Percentiles rank a stretch among this genome's conserved stretches.
Conservation (phyloP, 2,113 vertebrate genomes). For the Synchiropus splendidus region DNA sequence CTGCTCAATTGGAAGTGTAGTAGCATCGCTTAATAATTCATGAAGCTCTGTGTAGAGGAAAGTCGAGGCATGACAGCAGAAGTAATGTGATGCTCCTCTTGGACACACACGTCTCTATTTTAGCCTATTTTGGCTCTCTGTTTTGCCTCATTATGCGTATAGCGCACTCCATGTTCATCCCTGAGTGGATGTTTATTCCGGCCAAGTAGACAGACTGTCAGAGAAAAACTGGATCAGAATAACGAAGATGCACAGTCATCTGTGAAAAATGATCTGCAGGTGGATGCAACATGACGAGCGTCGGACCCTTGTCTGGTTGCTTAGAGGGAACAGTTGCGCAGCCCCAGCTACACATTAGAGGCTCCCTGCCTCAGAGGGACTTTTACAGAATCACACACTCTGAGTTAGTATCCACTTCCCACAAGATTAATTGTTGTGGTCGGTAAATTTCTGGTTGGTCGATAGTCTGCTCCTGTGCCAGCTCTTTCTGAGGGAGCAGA, state of each 20-base stretch:
- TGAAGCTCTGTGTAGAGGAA: constrained; percentile 33
- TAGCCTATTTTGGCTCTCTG: constrained; percentile 20
- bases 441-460: constrained; percentile 39
- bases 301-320: constrained; percentile 4
- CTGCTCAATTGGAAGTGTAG: constrained; percentile 25
- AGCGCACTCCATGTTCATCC: too few species aligned
- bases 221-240: neutral
- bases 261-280: constrained; percentile 20
- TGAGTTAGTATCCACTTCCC: constrained; percentile 9
- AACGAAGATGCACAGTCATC: neutral
- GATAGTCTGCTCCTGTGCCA: constrained; percentile 33
- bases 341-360: too few species aligned
- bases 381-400: constrained; percentile 6
- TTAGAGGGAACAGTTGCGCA: too few species aligned
- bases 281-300: constrained; percentile 20
- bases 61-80: constrained; percentile 41
- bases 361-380: constrained; percentile 20
- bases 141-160: neutral
- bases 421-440: constrained; percentile 48
- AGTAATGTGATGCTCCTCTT: constrained; percentile 51
- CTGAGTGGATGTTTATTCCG: too few species aligned
- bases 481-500: constrained; percentile 2
- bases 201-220: neutral
- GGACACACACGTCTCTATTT: constrained; percentile 23
- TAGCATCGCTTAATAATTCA: constrained; percentile 49